phyloP scores from a whole-genome alignment of 1,140 invertebrate species.

The Drosophila quadrilineata region DNA sequence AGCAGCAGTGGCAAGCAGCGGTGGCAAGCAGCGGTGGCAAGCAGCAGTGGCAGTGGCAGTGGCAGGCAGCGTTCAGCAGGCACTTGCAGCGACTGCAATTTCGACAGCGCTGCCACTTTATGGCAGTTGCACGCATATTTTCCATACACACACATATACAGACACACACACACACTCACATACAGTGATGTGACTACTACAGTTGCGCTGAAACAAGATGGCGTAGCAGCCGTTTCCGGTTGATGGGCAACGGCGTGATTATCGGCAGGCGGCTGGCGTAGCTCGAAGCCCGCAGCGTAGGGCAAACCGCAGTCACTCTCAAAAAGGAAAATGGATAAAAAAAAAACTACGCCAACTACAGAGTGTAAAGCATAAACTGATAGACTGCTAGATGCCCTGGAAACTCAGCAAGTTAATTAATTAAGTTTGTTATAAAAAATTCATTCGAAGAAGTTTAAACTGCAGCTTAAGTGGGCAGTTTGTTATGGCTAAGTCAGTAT shows the following conservation, averaged over 20 bases:
- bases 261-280: conserved; percentile 60
- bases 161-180: conserved; percentile 25
- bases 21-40: conserved; percentile 6
- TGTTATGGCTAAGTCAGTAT: not conserved
- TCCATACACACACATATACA: conserved; percentile 13
- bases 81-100: conserved; percentile 45
- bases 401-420: not conserved
- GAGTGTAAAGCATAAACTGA: not conserved
- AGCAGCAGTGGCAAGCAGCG: not conserved
- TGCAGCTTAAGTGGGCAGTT: too few species aligned
- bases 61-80: not conserved
- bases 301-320: conserved; percentile 60
- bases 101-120: conserved; percentile 61
- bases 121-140: conserved; percentile 75
- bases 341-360: conserved; percentile 18
- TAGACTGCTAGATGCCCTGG: not conserved
- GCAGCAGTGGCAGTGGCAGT: conserved; percentile 5
- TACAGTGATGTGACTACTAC: not conserved
- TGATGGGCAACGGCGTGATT: conserved; percentile 73
- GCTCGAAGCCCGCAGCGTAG: conserved; percentile 23
- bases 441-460: not conserved
- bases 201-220: conserved; percentile 65
- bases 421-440: not conserved
- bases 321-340: too few species aligned
- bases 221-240: conserved; percentile 69